phyloP scores from a whole-genome alignment of 1,140 invertebrate genomes.

The Drosophila sp. region DNA sequence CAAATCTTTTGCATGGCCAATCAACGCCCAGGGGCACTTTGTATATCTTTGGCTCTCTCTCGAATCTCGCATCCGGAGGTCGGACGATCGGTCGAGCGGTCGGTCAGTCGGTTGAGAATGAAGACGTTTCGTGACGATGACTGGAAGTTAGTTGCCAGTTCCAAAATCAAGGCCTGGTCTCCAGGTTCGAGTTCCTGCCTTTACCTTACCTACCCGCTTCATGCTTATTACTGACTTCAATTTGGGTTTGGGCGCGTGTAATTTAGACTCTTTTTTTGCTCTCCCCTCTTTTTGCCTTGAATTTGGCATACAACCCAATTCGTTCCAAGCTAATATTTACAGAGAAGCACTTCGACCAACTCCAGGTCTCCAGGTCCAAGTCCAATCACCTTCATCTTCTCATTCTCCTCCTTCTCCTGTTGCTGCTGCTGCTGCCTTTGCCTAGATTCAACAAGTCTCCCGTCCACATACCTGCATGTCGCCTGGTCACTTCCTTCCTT shows the following conservation, averaged over 20 bases:
- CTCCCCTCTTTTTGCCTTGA: conserved; percentile 60
- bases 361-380: conserved; percentile 13
- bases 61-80: conserved; percentile 65
- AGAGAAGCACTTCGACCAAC: conserved; percentile 22
- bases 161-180: conserved; percentile 8
- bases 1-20: conserved; percentile 68
- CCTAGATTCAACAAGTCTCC: conserved; percentile 39
- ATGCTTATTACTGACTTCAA: conserved; percentile 80
- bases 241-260: conserved; percentile 76
- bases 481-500: conserved; percentile 55
- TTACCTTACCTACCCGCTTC: conserved; percentile 50
- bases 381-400: conserved; percentile 1
- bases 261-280: conserved; percentile 43
- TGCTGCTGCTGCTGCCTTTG: neutral
- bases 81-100: conserved; percentile 35
- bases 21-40: conserved; percentile 70
- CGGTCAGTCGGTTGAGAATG: conserved; percentile 41
- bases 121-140: conserved; percentile 81
- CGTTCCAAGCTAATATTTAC: conserved; percentile 71
- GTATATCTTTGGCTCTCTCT: conserved; percentile 53
- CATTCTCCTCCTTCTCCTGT: conserved; percentile 13
- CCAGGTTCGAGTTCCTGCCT: conserved; percentile 31
- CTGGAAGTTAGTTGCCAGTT: conserved; percentile 49
- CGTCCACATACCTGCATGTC: conserved; percentile 52
- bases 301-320: conserved; percentile 71